Percentiles rank a stretch among this genome's conserved stretches.
Evolutionary conservation across 2,113 vertebrate genomes (phyloP).

Genomic region (Heterochromis multidens): DNA sequence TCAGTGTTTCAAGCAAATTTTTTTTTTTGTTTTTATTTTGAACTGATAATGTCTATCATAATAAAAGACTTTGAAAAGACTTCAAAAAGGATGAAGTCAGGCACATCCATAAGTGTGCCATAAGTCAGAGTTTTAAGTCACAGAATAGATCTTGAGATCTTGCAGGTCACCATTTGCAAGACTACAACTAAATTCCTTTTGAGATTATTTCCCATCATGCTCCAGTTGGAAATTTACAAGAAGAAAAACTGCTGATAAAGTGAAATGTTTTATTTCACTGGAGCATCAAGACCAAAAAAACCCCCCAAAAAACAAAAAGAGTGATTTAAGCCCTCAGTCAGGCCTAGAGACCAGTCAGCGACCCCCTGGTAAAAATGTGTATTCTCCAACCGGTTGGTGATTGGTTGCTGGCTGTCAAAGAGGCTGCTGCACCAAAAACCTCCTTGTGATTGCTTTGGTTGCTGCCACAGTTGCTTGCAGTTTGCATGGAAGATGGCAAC

Average conservation of each 20-base stretch:
- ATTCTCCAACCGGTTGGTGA: too few relatives aligned
- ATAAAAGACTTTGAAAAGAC: not conserved
- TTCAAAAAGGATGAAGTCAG: not conserved
- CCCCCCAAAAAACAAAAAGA: too few relatives aligned
- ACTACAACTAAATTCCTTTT: not conserved
- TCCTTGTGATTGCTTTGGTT: too few relatives aligned
- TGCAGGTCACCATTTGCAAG: not conserved
- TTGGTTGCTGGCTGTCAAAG: too few relatives aligned
- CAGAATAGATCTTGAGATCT: not conserved
- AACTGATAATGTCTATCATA: not conserved
- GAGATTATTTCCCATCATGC: not conserved
- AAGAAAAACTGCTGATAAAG: not conserved
- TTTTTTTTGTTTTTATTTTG: not conserved
- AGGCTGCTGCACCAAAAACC: too few relatives aligned
- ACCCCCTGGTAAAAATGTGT: too few relatives aligned
- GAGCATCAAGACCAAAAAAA: not conserved
- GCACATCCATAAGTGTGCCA: not conserved
- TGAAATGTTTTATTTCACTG: too few relatives aligned
- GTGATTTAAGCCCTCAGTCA: not conserved
- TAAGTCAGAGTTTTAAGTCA: not conserved
- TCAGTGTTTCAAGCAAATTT: not conserved
- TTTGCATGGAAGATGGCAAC: too few relatives aligned
- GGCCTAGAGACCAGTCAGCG: too few relatives aligned
- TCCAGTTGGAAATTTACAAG: not conserved
- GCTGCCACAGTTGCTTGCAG: too few relatives aligned